phyloP scores from a whole-genome alignment of 2,888 invertebrate species.

The Apamea sordens region DNA sequence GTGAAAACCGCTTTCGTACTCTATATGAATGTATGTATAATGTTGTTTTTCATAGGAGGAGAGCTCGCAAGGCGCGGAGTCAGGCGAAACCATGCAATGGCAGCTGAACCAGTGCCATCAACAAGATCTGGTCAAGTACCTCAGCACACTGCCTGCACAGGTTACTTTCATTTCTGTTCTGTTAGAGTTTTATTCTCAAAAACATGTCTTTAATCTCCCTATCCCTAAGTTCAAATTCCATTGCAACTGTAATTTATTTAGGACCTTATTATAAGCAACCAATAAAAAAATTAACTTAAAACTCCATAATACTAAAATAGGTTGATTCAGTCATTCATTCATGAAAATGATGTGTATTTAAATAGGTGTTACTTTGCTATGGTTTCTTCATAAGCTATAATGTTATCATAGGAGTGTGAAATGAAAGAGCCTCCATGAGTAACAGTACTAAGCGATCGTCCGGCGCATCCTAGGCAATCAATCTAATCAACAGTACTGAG shows the following conservation, averaged over 20 bases:
- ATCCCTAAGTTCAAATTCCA: background rate
- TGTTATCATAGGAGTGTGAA: background rate
- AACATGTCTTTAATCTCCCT: background rate
- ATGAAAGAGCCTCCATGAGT: background rate
- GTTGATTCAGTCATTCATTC: background rate
- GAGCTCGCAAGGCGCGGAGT: constrained; percentile 83
- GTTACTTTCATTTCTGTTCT: constrained; percentile 66
- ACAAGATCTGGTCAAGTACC: constrained; percentile 83
- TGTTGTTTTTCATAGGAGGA: constrained; percentile 79
- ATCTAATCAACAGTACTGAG: background rate
- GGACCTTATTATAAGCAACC: background rate
- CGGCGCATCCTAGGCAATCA: background rate
- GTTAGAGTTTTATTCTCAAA: background rate
- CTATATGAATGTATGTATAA: background rate
- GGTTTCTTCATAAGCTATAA: background rate
- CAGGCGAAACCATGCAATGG: constrained; percentile 78
- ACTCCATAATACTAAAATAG: background rate
- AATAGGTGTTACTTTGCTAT: background rate
- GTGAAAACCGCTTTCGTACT: background rate
- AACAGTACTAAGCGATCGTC: background rate
- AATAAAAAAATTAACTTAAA: background rate
- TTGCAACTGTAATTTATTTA: background rate
- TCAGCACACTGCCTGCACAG: constrained; percentile 83
- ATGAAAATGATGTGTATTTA: background rate
- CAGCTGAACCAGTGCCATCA: constrained; percentile 74